Conservation (phyloP, 1,140 invertebrate species). For the Bombyx mandarina region DNA sequence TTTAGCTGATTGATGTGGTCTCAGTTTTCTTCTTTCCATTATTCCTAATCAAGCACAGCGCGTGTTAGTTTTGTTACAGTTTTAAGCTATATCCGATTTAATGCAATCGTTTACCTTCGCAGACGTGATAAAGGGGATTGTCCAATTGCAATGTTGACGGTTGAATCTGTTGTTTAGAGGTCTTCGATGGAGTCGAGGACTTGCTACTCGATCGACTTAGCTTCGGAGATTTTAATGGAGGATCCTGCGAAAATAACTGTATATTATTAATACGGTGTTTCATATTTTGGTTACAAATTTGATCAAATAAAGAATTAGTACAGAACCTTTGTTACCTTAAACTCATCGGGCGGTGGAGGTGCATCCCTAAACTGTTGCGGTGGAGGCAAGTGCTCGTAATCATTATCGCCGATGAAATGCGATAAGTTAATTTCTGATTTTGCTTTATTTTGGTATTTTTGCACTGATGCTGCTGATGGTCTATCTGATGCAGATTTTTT, state of each 20-base stretch:
- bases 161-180: conserved; percentile 33
- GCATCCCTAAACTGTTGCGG: conserved; percentile 89
- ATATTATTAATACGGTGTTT: no score
- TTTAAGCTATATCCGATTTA: conserved; percentile 19
- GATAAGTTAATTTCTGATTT: conserved; percentile 71
- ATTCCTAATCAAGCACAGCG: conserved; percentile 45
- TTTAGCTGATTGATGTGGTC: conserved; percentile 64
- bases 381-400: conserved; percentile 85
- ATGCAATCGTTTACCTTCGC: conserved; percentile 71
- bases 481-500: conserved; percentile 25
- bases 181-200: conserved; percentile 57
- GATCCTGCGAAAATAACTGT: conserved; percentile 41
- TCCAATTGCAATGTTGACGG: conserved; percentile 75
- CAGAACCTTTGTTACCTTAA: conserved; percentile 54
- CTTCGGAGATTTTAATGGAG: conserved; percentile 53
- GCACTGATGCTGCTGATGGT: conserved; percentile 22
- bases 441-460: conserved; percentile 68
- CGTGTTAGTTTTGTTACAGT: conserved; percentile 35
- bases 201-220: conserved; percentile 55
- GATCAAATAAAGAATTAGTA: neutral
- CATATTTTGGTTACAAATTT: neutral
- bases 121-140: conserved; percentile 86
- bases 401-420: conserved; percentile 70
- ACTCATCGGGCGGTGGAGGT: conserved; percentile 81
- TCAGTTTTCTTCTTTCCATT: conserved; percentile 58